Conservation (phyloP, 1,140 invertebrate genomes). For the Tyrophagus putrescentiae region DNA sequence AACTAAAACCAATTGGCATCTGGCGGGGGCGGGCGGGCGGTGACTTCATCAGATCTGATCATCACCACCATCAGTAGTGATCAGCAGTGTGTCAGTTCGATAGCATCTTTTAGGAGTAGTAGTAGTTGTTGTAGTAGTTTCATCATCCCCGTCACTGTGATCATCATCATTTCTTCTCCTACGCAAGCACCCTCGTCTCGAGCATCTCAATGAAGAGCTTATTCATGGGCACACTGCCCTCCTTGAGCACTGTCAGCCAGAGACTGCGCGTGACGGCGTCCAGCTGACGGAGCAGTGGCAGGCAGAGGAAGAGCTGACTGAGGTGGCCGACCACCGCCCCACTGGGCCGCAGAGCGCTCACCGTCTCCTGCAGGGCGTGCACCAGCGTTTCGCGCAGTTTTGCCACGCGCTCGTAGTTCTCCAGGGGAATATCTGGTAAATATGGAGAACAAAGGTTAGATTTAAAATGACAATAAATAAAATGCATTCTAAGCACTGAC, state of each 20-base stretch:
- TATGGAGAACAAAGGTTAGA: slow-evolving; percentile 15
- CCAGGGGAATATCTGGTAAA: slow-evolving; percentile 62
- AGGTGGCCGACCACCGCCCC: slow-evolving; percentile 33
- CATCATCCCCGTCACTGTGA: no score
- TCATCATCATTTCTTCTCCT: no score
- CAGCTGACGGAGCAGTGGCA: slow-evolving; percentile 73
- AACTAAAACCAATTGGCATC: no score
- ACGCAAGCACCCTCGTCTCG: slow-evolving; percentile 48
- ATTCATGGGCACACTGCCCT: slow-evolving; percentile 80
- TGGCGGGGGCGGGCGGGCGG: no score
- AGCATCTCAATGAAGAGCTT: slow-evolving; percentile 95
- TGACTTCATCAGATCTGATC: no score
- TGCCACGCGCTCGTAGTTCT: slow-evolving; percentile 62
- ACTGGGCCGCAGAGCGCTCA: slow-evolving; percentile 49
- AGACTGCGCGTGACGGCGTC: slow-evolving; percentile 72
- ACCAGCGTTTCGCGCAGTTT: slow-evolving; percentile 75
- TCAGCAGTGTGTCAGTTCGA: no score
- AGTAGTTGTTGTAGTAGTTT: no score
- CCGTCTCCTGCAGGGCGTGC: slow-evolving; percentile 65
- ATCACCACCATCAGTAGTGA: no score
- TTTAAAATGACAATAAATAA: background rate
- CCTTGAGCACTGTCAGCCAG: slow-evolving; percentile 72
- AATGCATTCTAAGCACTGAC: slow-evolving; percentile 28
- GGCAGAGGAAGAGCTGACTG: slow-evolving; percentile 68
- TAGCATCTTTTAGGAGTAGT: no score